Evolutionary conservation across 2,113 vertebrate species (phyloP), one percentile per base, ranked within the genome.

Genomic region (Melanotaenia duboulayi): DNA sequence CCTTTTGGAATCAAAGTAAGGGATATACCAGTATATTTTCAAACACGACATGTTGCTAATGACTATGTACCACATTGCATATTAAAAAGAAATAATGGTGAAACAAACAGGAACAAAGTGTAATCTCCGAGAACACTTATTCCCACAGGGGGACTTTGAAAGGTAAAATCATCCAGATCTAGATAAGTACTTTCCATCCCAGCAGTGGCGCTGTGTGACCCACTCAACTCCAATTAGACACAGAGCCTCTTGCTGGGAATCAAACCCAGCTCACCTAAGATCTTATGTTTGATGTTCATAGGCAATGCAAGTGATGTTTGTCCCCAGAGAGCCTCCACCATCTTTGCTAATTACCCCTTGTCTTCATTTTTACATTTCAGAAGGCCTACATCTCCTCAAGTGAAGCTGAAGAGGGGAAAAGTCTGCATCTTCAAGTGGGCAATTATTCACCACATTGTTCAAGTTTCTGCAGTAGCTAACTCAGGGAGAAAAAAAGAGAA

Each of bases 271-370:
- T 65, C 69, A 75, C 55, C 78, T 37, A 62, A 74, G 74, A 79
- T n/a, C 54, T 52, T 20, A 14, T n/a, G 32, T 78, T 62, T 46
- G 17, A 63, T 52, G 24, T 48, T 78, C 60, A 75, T 67, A 44
- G 67, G 24, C 58, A 44, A 74, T 73, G 71, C 61, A 28, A 22
- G 67, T 12, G 40, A 22, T 25, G 71, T 76, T 73, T 23, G 66
- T 72, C 83, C 56, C 67, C 4, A 54, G 80, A 71, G 68, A 62
- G 61, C 50, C 65, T 58, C 64, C 65, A 42, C 72, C 76, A 37
- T 83, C 61, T 88, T 69, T 64, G 76, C 56, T 89, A 89, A 90
- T 89, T 83, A 81, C 75, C 71, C 67, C 81, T 82, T 6, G 44
- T 81, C 76, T 72, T 66, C 28, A 32, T 73, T 75, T n/a, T 69